Percentiles rank a stretch among this genome's conserved stretches.
These are phyloP conservation scores for Mionectes olivaceus DNA, from an alignment of 2,797 vertebrate genomes.

Conservation along the genomic window DNA sequence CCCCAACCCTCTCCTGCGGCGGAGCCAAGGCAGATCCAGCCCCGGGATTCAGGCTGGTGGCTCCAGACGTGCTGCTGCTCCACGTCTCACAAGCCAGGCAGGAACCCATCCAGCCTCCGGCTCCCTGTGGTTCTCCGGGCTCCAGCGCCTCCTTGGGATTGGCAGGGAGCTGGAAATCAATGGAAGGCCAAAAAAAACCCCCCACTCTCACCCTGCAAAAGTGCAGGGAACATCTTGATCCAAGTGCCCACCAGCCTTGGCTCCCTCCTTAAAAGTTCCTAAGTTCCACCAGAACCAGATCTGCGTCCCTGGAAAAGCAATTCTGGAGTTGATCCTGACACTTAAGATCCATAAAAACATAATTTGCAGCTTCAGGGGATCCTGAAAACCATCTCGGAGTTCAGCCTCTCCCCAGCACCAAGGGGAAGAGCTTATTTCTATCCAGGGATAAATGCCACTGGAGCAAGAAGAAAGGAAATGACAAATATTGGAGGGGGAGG, in stretches of 20 bases:
- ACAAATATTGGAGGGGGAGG: neutral
- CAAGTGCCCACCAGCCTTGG: neutral
- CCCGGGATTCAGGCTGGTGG: neutral
- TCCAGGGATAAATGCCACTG: neutral
- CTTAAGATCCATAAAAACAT: neutral
- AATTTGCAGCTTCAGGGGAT: neutral
- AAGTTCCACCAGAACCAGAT: neutral
- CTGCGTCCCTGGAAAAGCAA: neutral
- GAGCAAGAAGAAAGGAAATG: neutral
- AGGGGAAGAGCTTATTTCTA: neutral
- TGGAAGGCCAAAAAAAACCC: neutral
- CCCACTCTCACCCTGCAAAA: neutral
- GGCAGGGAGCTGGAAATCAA: neutral
- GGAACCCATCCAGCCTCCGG: neutral
- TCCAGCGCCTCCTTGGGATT: neutral
- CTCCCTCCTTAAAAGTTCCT: neutral
- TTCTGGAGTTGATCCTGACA: neutral
- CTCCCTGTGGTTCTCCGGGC: rapidly evolving
- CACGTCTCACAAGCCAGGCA: neutral
- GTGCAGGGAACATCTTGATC: neutral
- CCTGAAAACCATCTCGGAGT: neutral
- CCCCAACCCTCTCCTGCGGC: neutral
- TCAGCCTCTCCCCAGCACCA: neutral
- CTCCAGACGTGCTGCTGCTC: neutral
- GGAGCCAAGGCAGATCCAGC: neutral